Evolutionary conservation across 2,113 vertebrate genomes (phyloP), one percentile per base, ranked within the genome.

Genomic region (Circaetus cinerascens): DNA sequence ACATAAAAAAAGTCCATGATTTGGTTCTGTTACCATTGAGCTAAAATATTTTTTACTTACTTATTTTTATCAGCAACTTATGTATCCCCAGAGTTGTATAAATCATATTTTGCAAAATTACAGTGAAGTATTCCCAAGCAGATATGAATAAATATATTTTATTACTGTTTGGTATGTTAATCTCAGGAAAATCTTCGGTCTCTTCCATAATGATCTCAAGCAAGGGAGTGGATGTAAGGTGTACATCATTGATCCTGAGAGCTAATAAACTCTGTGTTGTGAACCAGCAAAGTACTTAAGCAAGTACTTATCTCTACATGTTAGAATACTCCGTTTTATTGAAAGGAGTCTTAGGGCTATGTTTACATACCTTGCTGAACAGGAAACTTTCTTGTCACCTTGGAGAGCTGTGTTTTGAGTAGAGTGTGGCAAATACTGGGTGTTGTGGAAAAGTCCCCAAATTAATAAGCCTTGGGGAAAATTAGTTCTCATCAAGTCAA

Each of bases 71-170:
- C 62, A 63, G 57, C 13, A n/a, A 88, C 41, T 62, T 88, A 46
- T 86, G 40, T 43, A 56, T 95, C 86, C 80, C 81, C 69, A 66
- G 95, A 85, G 86, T 13, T 46, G 45, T 12, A 82, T 86, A 83
- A 79, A 79, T 88, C 50, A 63, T n/a, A 38, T 62, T 88, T 90
- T 91, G 32, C 50, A 86, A 87, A 95, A 86, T 59, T 73, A 79
- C 78, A 76, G 32, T 88, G 77, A 59, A 53, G 66, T 90, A 91
- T 95, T 90, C 90, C 85, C 93, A 82, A 78, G 90, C 48, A 93
- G 60, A 78, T 88, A 79, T 3, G 25, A 93, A 92, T 80, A 73
- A 72, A 90, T 79, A 25, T 29, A 50, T 79, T 82, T 53, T 79
- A 91, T 95, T 95, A 60, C 53, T 1, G 0, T 64, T 94, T 45